Conservation (phyloP, 2,797 vertebrate species). For the Coregonus ussuriensis region DNA sequence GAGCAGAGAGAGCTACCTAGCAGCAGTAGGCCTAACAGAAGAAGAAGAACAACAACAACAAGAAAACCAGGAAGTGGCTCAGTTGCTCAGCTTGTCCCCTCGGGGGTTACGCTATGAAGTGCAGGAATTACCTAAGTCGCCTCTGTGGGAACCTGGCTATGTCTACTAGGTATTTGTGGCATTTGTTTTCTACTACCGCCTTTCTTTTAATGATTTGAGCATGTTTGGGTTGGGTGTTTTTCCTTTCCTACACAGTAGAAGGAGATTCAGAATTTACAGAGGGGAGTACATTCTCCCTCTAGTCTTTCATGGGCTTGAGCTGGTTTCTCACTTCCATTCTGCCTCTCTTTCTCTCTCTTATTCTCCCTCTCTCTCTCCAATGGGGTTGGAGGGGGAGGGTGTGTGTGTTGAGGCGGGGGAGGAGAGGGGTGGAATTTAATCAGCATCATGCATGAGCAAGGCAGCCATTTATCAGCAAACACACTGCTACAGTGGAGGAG, state of each 20-base stretch:
- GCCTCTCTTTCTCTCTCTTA: background rate
- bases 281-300: too few species aligned
- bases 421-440: conserved; percentile 48
- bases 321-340: background rate
- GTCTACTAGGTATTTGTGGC: background rate
- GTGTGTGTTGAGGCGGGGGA: background rate
- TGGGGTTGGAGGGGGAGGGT: background rate
- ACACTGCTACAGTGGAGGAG: conserved; percentile 8
- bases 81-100: background rate
- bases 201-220: background rate
- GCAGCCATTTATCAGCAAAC: conserved; percentile 44
- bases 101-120: background rate
- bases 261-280: background rate
- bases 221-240: background rate
- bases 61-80: background rate
- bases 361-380: background rate
- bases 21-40: too few species aligned
- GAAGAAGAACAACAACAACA: background rate
- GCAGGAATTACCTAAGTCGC: background rate
- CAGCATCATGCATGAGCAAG: conserved; percentile 44
- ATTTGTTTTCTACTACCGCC: background rate
- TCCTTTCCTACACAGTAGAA: background rate
- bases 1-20: too few species aligned
- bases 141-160: background rate
- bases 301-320: too few species aligned